Evolutionary conservation across 2,888 invertebrate species (phyloP).

Genomic region (Lasioglossum zephyrum): DNA sequence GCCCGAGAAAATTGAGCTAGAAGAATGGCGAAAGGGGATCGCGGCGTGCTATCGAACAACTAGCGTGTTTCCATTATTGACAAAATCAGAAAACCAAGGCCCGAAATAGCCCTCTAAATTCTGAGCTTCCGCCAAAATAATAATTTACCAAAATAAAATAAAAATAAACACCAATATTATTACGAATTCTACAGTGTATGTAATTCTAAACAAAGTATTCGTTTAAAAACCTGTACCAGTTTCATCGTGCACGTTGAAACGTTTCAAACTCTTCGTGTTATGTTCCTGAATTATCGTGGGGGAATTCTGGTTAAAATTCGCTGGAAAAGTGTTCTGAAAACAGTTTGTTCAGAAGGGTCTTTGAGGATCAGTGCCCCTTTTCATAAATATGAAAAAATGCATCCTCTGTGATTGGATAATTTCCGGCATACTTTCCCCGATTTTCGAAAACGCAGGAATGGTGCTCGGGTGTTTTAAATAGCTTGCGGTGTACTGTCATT

Average conservation of each 20-base stretch:
- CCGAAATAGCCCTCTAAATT: background rate
- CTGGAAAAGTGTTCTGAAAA: background rate
- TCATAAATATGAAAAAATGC: background rate
- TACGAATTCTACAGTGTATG: no score
- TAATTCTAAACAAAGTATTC: no score
- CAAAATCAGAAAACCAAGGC: conserved; percentile 11
- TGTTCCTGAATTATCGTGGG: background rate
- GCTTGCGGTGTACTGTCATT: background rate
- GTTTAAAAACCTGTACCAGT: no score
- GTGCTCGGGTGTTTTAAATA: background rate
- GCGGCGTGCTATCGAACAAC: conserved; percentile 61
- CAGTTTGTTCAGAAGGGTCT: background rate
- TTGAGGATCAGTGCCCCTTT: background rate
- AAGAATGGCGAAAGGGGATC: conserved; percentile 24
- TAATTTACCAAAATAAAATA: background rate
- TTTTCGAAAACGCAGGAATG: background rate
- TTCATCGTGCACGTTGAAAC: background rate
- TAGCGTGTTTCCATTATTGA: conserved; percentile 47
- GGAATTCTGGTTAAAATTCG: background rate
- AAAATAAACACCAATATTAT: no score
- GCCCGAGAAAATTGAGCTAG: conserved; percentile 41
- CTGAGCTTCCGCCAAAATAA: background rate
- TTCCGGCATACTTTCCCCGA: background rate
- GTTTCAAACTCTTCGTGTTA: background rate
- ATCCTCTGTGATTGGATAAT: background rate